Evolutionary conservation across 2,888 invertebrate genomes (phyloP).

Genomic region (Tetragnatha montana): DNA sequence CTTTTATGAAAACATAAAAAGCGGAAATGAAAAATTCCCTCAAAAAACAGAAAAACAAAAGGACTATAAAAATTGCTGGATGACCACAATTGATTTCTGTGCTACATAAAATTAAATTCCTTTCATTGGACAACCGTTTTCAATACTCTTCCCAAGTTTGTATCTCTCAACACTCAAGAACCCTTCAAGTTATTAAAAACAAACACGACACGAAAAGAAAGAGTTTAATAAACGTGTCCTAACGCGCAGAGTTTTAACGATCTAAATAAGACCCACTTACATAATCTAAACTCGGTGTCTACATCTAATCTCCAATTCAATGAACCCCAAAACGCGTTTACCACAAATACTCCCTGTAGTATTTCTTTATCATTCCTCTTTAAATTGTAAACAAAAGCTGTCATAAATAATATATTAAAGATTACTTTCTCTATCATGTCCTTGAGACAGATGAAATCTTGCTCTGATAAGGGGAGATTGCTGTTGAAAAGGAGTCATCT

Average conservation of each 20-base stretch:
- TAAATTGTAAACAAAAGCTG: slow-evolving; percentile 30
- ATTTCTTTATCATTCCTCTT: slow-evolving; percentile 25
- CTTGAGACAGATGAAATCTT: slow-evolving; percentile 25
- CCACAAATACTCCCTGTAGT: slow-evolving; percentile 23
- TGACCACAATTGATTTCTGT: too few relatives aligned
- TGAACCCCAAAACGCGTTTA: slow-evolving; percentile 13
- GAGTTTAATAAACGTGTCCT: neutral
- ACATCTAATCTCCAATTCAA: slow-evolving; percentile 3
- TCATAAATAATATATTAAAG: slow-evolving; percentile 36
- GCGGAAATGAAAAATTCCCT: too few relatives aligned
- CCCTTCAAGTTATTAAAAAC: neutral
- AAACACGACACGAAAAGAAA: neutral
- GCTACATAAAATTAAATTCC: too few relatives aligned
- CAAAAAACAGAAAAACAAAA: too few relatives aligned
- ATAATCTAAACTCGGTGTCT: neutral
- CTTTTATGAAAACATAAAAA: too few relatives aligned
- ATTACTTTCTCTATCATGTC: slow-evolving; percentile 20
- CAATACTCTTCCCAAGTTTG: too few relatives aligned
- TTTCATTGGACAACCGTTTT: too few relatives aligned
- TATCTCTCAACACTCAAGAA: too few relatives aligned
- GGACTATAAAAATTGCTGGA: too few relatives aligned
- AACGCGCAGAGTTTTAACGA: neutral
- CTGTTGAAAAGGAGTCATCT: neutral
- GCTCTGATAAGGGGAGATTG: neutral
- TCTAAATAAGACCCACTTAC: neutral